Base-by-base conservation (phyloP, 2,888 invertebrate species). In the Epirrhoe tristata region DNA sequence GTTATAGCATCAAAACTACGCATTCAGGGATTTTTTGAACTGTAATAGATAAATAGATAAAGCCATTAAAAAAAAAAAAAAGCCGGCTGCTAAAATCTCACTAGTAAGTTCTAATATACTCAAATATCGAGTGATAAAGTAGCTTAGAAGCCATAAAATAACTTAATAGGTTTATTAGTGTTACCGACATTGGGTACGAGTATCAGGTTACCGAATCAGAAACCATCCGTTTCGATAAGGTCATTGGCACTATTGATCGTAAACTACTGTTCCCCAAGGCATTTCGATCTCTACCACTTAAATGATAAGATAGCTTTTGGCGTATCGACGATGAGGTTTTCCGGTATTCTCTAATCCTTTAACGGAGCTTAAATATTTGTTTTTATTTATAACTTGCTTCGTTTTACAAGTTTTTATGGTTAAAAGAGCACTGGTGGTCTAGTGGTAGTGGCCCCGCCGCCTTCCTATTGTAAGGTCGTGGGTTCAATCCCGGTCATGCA, bases 151-250 rank as follows among this genome's bases (percentile, higher is more conserved):
- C 60, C 63, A 43, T 50, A 63, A 57, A 63, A 66, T 61, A 50
- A 58, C 24, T 51, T 65, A 61, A 65, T 66, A 56, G 62, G 39
- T 64, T 5, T 55, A 54, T 34, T 58, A 55, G 65, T 59, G 64
- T 69, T 59, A 65, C 65, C 67, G 55, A 57, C 56, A 66, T 57
- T 58, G 14, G 52, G 55, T 66, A n/a, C n/a, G n/a, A n/a, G n/a
- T n/a, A 68, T 71, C 66, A 53, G 58, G 61, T 71, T 66, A 64
- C 68, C 56, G 55, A 63, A 70, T 67, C 70, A 56, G 64, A 62
- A 65, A 62, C 62, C 67, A 56, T 66, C 57, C 55, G 58, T 57
- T 57, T 39, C 52, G 63, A 68, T 66, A 64, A 71, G 71, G 71
- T 71, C 68, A 69, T 66, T 71, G 71, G 61, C 71, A 62, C 67